Conservation (phyloP, 2,888 invertebrate genomes). For the Sinotaia quadrata region DNA sequence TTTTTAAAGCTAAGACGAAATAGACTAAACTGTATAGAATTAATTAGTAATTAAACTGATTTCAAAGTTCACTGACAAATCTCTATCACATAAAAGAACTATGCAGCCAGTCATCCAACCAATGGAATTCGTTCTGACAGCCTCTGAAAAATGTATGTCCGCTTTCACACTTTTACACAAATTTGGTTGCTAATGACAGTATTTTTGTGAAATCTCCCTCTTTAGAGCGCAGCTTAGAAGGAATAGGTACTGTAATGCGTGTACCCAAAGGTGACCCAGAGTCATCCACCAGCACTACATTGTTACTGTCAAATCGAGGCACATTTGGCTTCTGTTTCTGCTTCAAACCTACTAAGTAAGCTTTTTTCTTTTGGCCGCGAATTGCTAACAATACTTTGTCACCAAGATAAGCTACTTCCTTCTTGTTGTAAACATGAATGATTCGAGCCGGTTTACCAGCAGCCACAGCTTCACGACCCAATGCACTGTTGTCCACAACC, state of each 20-base stretch:
- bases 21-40: too few relatives aligned
- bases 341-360: constrained; percentile 89
- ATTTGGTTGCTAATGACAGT: constrained; percentile 89
- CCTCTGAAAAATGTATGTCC: too few relatives aligned
- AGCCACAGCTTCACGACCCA: constrained; percentile 94
- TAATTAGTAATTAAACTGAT: too few relatives aligned
- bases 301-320: constrained; percentile 95
- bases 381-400: constrained; percentile 94
- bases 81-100: too few relatives aligned
- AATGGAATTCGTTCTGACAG: neutral
- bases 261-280: constrained; percentile 95
- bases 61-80: too few relatives aligned
- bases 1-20: too few relatives aligned
- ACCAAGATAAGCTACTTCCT: constrained; percentile 78
- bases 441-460: constrained; percentile 93
- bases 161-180: constrained; percentile 78
- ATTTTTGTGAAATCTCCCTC: constrained; percentile 88
- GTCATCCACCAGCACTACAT: constrained; percentile 95
- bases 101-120: too few relatives aligned
- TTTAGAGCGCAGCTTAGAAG: constrained; percentile 87
- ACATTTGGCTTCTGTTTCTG: constrained; percentile 85
- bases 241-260: constrained; percentile 94
- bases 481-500: constrained; percentile 96
- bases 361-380: constrained; percentile 95
- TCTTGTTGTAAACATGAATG: constrained; percentile 83